Conservation (phyloP, 2,797 vertebrate species). For the Otus scops region DNA sequence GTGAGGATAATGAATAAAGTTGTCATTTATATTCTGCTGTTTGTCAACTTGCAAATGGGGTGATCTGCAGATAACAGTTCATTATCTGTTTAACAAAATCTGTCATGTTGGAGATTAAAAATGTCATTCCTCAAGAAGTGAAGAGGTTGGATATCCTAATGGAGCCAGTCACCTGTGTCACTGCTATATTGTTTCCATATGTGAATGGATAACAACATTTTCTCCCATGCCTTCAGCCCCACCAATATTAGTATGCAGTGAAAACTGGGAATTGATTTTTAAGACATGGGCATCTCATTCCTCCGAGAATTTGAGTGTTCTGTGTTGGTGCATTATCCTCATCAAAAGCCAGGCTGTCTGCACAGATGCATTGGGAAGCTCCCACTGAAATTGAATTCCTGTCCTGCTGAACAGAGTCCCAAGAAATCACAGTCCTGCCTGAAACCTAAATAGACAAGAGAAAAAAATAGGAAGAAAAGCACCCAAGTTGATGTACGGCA, state of each 20-base stretch:
- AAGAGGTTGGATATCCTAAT: background rate
- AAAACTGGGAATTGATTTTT: background rate
- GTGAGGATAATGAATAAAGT: background rate
- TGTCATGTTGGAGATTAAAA: background rate
- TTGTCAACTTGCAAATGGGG: background rate
- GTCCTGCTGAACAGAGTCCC: background rate
- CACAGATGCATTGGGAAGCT: fast-evolving
- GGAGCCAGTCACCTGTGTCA: background rate
- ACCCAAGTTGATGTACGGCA: background rate
- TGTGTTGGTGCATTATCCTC: background rate
- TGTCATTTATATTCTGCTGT: conserved; percentile 5
- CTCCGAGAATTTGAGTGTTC: background rate
- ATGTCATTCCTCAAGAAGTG: background rate
- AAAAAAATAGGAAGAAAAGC: background rate
- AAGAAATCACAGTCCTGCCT: background rate
- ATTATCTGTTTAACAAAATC: conserved; percentile 13
- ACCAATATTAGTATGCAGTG: background rate
- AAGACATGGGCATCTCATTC: background rate
- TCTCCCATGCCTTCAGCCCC: background rate
- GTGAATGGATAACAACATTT: background rate
- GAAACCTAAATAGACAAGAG: background rate
- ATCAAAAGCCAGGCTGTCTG: background rate
- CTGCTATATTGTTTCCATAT: background rate
- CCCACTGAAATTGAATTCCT: background rate
- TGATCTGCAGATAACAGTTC: background rate